Evolutionary conservation across 2,888 invertebrate species (phyloP), one percentile per base, ranked within the genome.

Genomic region (Cancer borealis): DNA sequence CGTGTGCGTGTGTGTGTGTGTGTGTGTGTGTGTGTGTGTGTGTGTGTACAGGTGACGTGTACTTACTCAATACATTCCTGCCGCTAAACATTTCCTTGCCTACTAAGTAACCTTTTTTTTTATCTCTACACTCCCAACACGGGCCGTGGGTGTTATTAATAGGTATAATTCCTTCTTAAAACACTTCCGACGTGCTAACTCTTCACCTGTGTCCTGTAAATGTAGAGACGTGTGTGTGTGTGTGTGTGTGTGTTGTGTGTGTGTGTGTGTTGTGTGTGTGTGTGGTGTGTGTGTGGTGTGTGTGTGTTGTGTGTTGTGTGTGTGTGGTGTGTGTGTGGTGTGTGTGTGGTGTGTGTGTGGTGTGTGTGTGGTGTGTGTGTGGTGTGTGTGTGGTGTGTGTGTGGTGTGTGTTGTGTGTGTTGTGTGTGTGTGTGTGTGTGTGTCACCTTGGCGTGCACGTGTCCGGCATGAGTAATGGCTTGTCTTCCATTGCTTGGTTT

Each of bases 11-110:
- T 54, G 54, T 54, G 54, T 54, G 54, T 54, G 54, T 39, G 46
- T 88, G 54, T 89, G 47, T 89, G 89, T 47, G 47, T 89, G 89
- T 47, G n/a, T 54, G 47, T 5, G 4, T 47, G 46, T 89, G 89
- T 89, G 89, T 89, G 54, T 89, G 89, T 89, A 30, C 14, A 84
- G 30, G 84, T 66, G 66, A 66, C 66, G 14, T 66, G 66, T 66
- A 66, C 66, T 66, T 66, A 5, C 21, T 21, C 3, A 54, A 54
- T 17, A 21, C 21, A 66, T 21, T 66, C 66, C 66, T 66, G 21
- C 17, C 21, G 14, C 66, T 14, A 39, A 39, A 39, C 39, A 39
- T 39, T 39, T 39, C 39, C 39, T 39, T 39, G 39, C 39, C 39
- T 39, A 39, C 39, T 39, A 39, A 39, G 2, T 39, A 39, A 39